Percentiles rank a stretch among this genome's conserved stretches.
These are phyloP conservation scores for Diglossa cyanea DNA, from an alignment of 2,797 vertebrate species.

Conservation along the genomic window DNA sequence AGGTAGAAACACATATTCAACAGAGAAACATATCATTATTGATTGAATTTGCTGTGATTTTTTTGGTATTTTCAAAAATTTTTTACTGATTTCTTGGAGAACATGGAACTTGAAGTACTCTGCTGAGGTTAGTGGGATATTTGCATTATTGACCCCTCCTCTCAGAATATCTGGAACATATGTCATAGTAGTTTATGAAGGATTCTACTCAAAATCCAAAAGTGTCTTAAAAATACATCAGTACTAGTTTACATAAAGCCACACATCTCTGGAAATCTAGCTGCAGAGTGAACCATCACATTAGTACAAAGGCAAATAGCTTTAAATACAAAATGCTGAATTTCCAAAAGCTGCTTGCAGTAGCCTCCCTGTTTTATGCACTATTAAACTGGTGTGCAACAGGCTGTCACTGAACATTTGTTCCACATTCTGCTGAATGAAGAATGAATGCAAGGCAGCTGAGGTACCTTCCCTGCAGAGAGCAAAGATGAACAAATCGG, in stretches of 20 bases:
- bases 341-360: constrained; percentile 7
- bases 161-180: neutral
- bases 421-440: constrained; percentile 35
- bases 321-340: constrained; percentile 59
- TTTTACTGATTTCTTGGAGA: neutral
- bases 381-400: constrained; percentile 35
- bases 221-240: neutral
- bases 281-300: neutral
- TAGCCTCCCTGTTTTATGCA: constrained; percentile 26
- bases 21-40: neutral
- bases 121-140: neutral
- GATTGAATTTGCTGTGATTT: neutral
- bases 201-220: neutral
- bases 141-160: neutral
- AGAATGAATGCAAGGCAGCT: constrained; percentile 3
- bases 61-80: neutral
- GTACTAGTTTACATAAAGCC: neutral
- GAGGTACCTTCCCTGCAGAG: constrained; percentile 5
- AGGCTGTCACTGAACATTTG: constrained; percentile 35
- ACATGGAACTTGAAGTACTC: neutral
- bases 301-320: constrained; percentile 31
- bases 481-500: neutral
- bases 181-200: neutral
- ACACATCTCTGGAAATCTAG: neutral
- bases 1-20: neutral